phyloP scores from a whole-genome alignment of 2,113 vertebrate genomes.

The Thalassarche chlororhynchos region DNA sequence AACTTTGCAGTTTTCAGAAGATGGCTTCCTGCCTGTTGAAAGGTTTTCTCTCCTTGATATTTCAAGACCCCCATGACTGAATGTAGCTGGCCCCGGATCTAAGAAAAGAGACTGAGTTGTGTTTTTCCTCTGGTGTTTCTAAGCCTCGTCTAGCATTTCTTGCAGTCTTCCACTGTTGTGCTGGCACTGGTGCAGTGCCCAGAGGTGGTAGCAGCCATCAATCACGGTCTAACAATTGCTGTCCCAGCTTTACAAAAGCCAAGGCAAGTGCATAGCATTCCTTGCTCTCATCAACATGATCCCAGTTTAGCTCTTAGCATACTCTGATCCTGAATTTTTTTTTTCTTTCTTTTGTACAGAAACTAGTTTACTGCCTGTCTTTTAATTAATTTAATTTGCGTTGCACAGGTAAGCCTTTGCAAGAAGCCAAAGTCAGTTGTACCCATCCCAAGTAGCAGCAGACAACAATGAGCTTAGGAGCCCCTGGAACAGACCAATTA shows the following conservation, averaged over 20 bases:
- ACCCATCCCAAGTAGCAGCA: neutral
- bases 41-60: neutral
- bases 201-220: neutral
- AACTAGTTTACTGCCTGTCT: neutral
- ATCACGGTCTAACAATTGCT: neutral
- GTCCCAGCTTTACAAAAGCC: neutral
- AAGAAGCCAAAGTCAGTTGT: neutral
- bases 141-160: neutral
- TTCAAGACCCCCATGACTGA: neutral
- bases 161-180: neutral
- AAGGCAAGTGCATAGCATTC: neutral
- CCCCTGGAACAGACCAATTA: neutral
- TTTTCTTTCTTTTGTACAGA: neutral
- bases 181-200: neutral
- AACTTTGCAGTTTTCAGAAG: neutral
- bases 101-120: neutral
- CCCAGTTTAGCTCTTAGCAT: neutral
- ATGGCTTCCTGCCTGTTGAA: neutral
- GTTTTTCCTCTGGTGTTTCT: neutral
- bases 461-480: neutral
- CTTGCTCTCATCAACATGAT: neutral
- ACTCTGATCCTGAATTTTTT: neutral
- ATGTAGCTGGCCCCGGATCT: constrained; percentile 19
- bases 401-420: neutral
- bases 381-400: neutral